Conservation (phyloP, 2,888 invertebrate species). For the Morpho achilles region DNA sequence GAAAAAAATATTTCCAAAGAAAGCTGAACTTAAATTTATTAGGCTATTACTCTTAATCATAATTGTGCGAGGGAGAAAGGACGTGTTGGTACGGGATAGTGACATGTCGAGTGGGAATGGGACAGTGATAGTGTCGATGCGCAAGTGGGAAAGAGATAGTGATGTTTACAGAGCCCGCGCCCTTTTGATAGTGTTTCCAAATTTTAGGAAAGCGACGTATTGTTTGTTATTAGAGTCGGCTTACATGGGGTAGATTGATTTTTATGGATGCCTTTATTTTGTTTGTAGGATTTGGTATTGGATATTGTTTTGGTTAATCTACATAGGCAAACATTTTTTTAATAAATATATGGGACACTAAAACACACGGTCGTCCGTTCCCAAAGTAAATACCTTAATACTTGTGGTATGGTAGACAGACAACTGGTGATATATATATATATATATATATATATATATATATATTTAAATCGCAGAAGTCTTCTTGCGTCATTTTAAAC, state of each 20-base stretch:
- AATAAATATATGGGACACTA: no score
- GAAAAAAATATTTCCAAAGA: slow-evolving; percentile 34
- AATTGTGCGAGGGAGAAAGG: slow-evolving; percentile 42
- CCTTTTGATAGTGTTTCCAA: slow-evolving; percentile 78
- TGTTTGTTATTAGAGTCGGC: slow-evolving; percentile 51
- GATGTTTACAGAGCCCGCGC: slow-evolving; percentile 65
- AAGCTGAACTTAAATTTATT: slow-evolving; percentile 42
- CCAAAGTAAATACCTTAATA: no score
- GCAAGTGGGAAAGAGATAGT: slow-evolving; percentile 42
- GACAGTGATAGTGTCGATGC: slow-evolving; percentile 33
- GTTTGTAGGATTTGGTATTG: slow-evolving; percentile 5
- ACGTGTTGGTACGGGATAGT: slow-evolving; percentile 36
- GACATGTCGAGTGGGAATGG: slow-evolving; percentile 18
- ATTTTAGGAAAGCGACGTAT: slow-evolving; percentile 73
- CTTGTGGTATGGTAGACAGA: no score
- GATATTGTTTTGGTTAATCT: slow-evolving; percentile 6
- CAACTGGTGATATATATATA: no score
- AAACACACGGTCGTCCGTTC: no score
- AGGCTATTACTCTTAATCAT: slow-evolving; percentile 57
- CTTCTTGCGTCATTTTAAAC: no score
- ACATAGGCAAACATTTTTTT: not conserved
- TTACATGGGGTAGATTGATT: slow-evolving; percentile 46
- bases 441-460: no score
- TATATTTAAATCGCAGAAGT: no score
- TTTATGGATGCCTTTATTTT: slow-evolving; percentile 14